Evolutionary conservation across 2,888 invertebrate species (phyloP), one percentile per base, ranked within the genome.

Genomic region (Aspidiotus rigidus): DNA sequence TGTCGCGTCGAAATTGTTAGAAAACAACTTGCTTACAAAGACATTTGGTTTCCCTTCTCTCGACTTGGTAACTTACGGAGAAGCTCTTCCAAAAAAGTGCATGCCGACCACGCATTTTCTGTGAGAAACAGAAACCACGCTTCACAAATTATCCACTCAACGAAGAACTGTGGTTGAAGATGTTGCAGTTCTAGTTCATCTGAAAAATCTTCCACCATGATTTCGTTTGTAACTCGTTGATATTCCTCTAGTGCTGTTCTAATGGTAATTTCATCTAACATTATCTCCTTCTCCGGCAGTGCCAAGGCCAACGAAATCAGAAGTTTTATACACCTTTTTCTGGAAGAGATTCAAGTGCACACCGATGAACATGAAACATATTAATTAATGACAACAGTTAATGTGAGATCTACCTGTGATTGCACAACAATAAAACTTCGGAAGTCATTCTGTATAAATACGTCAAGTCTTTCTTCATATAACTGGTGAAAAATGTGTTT

Each of bases 111-210:
- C 3, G 77, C 72, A 11, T 76, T 77, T 72, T 77, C 75, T 2
- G 77, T 78, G 15, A 81, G 75, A 71, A 79, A 81, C 10, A 83
- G 72, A 71, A 83, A 79, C 79, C 82, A 84, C 11, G 79, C 80
- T 71, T 82, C 78, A 73, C 82, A 83, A 60, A 79, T 77, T 10
- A 83, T 77, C 77, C 81, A 80, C 72, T 84, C 83, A 13, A 81
- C 81, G 28, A 79, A 73, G 59, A 80, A 77, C 74, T 81, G 79
- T 1, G 84, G 82, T 71, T 82, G 74, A 72, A 84, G 81, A 71
- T 81, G 79, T 71, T 79, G 77, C 28, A 74, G 15, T 9, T 61
- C 56, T 9, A 60, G 59, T 56, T 59, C 49, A 7, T 57, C 53
- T 44, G 70, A 59, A n/a, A 69, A 62, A 64, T 72, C 64, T 44